Percentiles rank a stretch among this genome's conserved stretches.
Conservation (phyloP, 1,140 invertebrate species). For the Calephelis nemesis region DNA sequence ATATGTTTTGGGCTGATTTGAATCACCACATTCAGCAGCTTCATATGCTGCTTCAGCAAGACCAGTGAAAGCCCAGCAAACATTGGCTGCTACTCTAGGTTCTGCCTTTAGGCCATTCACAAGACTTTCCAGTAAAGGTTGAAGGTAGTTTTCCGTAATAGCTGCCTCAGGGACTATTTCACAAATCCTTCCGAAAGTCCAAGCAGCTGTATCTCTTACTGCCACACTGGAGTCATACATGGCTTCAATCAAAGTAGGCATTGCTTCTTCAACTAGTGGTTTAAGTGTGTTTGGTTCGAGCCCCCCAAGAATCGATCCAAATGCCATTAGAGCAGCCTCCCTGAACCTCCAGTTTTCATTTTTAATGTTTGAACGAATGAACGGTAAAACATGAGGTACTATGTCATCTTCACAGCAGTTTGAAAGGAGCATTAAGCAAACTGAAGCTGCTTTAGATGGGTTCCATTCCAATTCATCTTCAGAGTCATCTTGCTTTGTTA, state of each 20-base stretch:
- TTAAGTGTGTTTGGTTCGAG: slow-evolving; percentile 92
- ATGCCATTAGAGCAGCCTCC: slow-evolving; percentile 99
- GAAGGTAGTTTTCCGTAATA: slow-evolving; percentile 92
- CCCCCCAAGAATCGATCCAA: slow-evolving; percentile 97
- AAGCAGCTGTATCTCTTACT: slow-evolving; percentile 97
- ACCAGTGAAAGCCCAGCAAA: slow-evolving; percentile 99
- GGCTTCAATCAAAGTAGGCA: slow-evolving; percentile 95
- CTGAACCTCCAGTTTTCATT: slow-evolving; percentile 96
- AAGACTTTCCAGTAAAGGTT: slow-evolving; percentile 92
- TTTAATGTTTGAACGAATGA: slow-evolving; percentile 97
- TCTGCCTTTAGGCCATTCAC: slow-evolving; percentile 94
- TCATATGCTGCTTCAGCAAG: slow-evolving; percentile 99
- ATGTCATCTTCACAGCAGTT: slow-evolving; percentile 98
- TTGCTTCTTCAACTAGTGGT: slow-evolving; percentile 96
- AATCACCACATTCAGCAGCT: slow-evolving; percentile 83
- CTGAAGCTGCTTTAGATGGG: slow-evolving; percentile 98
- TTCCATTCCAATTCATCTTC: slow-evolving; percentile 99
- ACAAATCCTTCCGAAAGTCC: slow-evolving; percentile 98
- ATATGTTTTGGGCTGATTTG: slow-evolving; percentile 95
- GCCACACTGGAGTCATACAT: slow-evolving; percentile 96
- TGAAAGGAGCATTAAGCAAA: slow-evolving; percentile 98
- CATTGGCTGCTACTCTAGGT: slow-evolving; percentile 97
- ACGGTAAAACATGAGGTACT: slow-evolving; percentile 97
- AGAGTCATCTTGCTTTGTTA: slow-evolving; percentile 96
- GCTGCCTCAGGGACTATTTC: slow-evolving; percentile 98